A percentile compares a stretch with the other conserved stretches of the same genome.
Conservation (phyloP, 2,797 vertebrate species). For the Myotis pilosus region DNA sequence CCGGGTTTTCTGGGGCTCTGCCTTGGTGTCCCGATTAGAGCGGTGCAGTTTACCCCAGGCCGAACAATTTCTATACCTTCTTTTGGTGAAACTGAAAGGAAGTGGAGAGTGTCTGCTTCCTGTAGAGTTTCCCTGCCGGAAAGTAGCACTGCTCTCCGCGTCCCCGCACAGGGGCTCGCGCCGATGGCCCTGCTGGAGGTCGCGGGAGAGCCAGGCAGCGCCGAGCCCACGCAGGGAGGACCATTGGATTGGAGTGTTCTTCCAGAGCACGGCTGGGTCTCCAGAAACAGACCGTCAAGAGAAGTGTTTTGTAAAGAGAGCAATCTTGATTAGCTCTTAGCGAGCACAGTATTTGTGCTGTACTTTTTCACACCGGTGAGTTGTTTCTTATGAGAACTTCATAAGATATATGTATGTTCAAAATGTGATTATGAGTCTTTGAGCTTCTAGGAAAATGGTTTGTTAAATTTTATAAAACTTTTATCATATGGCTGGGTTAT, state of each 20-base stretch:
- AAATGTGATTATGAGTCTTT: background rate
- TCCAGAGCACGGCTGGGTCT: background rate
- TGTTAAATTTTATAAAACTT: background rate
- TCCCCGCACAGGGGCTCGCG: background rate
- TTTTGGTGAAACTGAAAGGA: background rate
- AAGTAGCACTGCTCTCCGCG: background rate
- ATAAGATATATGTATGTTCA: background rate
- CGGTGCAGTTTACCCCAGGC: background rate
- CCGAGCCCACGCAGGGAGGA: background rate
- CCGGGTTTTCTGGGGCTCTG: background rate
- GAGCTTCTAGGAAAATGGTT: constrained; percentile 7
- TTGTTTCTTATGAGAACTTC: background rate
- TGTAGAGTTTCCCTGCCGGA: background rate
- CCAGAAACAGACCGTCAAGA: background rate
- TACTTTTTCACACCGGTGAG: background rate
- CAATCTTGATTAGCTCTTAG: background rate
- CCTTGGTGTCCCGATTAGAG: background rate
- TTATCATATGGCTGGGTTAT: background rate
- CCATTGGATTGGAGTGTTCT: background rate
- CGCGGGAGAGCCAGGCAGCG: background rate
- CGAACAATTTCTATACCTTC: background rate
- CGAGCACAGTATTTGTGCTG: background rate
- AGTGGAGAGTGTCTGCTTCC: background rate
- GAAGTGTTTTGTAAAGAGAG: background rate
- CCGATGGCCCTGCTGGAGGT: background rate